Evolutionary conservation across 2,797 vertebrate genomes (phyloP), one percentile per base, ranked within the genome.

Genomic region (Crenuchus spilurus): DNA sequence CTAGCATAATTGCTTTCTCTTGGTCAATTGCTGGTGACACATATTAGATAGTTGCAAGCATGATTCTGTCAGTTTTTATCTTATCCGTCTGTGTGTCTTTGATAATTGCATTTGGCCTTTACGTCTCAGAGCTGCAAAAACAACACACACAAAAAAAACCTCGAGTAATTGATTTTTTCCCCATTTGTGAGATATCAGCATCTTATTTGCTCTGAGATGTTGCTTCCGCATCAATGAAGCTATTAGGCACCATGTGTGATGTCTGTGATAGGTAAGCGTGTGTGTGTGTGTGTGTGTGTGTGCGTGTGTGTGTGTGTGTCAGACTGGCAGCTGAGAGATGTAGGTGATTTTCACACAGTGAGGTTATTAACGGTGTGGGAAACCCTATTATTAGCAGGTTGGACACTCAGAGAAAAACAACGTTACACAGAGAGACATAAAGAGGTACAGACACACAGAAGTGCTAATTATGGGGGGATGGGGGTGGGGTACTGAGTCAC

Each of bases 21-120:
- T 73, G 75, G 78, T 73, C 78, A 82, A 74, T 75, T 69, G 79
- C 48, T 35, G 33, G 54, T 78, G 81, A 78, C 65, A 75, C 74
- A 63, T 80, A 75, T 82, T 77, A 80, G 74, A 82, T 77, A 51
- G 77, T 73, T 63, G 70, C 70, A 48, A 69, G 28, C 74, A 72
- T 74, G 60, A 74, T 72, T 82, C 71, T 82, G 82, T 81, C 82
- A 79, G 82, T 80, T 77, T 58, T 26, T 74, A 74, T 73, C 75
- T 76, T 70, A 78, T 82, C 76, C 75, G 77, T 72, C 80, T 83
- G 63, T 35, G 20, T 76, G 72, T 75, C 80, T 65, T 74, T 76
- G 82, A 84, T 84, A 82, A 84, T 84, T 82, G 80, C 54, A 46
- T 80, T 76, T 84, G 80, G 77, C 82, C 75, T 84, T 64, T 78